phyloP scores from a whole-genome alignment of 2,113 vertebrate genomes.

The Trinectes maculatus region DNA sequence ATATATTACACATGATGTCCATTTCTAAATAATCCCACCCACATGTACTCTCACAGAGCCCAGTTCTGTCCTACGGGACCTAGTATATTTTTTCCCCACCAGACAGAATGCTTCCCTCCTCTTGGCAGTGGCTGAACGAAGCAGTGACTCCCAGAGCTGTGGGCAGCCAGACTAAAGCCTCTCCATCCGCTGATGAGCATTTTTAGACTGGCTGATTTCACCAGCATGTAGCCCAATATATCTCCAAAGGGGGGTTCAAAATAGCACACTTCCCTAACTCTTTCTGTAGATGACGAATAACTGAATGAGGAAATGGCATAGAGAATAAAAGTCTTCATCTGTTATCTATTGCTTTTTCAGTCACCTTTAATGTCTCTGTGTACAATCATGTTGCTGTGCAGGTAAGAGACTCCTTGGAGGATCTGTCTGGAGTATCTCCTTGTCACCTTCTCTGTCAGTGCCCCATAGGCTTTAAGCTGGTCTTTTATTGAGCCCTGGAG shows the following conservation, averaged over 20 bases:
- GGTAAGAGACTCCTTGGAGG: constrained; percentile 91
- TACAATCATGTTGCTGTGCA: constrained; percentile 96
- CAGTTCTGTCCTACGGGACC: constrained; percentile 46
- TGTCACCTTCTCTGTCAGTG: constrained; percentile 91
- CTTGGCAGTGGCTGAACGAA: constrained; percentile 20
- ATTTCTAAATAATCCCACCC: constrained; percentile 64
- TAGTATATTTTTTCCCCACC: constrained; percentile 58
- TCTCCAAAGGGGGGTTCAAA: constrained; percentile 52
- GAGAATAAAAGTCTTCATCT: constrained; percentile 29
- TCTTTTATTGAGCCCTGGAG: constrained; percentile 92
- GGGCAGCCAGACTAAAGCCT: constrained; percentile 58
- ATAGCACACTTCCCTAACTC: constrained; percentile 55
- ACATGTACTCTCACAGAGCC: constrained; percentile 34
- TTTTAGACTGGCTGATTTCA: constrained; percentile 65
- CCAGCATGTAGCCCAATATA: constrained; percentile 58
- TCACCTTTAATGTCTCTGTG: constrained; percentile 95
- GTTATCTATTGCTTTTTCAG: not conserved
- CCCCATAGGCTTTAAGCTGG: constrained; percentile 90
- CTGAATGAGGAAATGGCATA: constrained; percentile 43
- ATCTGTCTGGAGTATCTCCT: constrained; percentile 91
- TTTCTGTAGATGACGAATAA: constrained; percentile 26
- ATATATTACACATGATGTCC: constrained; percentile 42
- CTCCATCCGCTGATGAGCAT: constrained; percentile 66
- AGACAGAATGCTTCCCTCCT: constrained; percentile 61
- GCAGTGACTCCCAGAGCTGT: constrained; percentile 52